Evolutionary conservation across 2,888 invertebrate species (phyloP).

Genomic region (Eupeodes latifasciatus): DNA sequence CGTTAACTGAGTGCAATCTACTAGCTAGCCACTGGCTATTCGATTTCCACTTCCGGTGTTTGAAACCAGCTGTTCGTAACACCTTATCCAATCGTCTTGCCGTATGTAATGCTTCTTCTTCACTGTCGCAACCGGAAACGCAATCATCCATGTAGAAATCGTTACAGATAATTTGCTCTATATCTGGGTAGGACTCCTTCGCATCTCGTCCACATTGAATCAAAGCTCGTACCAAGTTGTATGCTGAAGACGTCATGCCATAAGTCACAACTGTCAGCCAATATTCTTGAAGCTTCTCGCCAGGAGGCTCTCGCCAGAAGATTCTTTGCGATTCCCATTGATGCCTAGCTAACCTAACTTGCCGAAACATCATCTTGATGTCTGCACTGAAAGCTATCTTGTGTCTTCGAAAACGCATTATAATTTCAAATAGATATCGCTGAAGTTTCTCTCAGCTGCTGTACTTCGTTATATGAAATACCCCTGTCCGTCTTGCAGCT

Average conservation of each 20-base stretch:
- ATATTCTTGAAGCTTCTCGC: conserved; percentile 21
- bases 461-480: background rate
- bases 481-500: conserved; percentile 9
- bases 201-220: too few species aligned
- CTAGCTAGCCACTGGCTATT: conserved; percentile 29
- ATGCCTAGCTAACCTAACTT: conserved; percentile 22
- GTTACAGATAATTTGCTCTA: too few species aligned
- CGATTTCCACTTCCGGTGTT: conserved; percentile 13
- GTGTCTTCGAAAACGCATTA: conserved; percentile 23
- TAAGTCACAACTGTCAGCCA: too few species aligned
- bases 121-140: too few species aligned
- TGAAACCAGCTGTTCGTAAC: too few species aligned
- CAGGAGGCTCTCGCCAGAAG: conserved; percentile 59
- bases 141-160: too few species aligned
- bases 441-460: background rate
- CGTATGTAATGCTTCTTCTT: background rate
- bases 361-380: conserved; percentile 53
- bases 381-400: conserved; percentile 40
- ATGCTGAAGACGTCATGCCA: too few species aligned
- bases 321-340: conserved; percentile 49
- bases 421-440: conserved; percentile 1
- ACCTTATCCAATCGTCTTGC: background rate
- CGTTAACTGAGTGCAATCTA: too few species aligned
- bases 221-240: too few species aligned
- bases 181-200: too few species aligned